Evolutionary conservation across 2,888 invertebrate genomes (phyloP), one percentile per base, ranked within the genome.

Genomic region (Drosophila meridiana): DNA sequence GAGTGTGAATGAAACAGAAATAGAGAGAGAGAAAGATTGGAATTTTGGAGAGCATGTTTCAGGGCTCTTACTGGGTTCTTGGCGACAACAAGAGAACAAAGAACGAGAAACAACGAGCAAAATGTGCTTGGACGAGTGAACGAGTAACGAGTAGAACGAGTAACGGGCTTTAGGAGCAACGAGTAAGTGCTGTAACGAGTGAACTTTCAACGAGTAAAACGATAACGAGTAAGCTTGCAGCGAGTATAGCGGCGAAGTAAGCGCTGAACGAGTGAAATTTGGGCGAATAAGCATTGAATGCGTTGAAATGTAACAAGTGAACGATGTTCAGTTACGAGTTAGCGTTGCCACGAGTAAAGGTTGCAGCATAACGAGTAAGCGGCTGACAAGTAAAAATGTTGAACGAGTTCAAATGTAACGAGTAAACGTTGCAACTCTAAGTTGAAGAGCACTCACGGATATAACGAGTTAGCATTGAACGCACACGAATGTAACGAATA

Each of bases 281-380:
- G 26, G 32, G 8, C 32, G 48, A 30, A 8, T 30, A 14, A n/a
- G 20, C 63, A 8, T 34, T 52, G 32, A 72, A 36, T 26, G 8
- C 5, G n/a, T 4, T 32, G 2, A 14, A 26, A 20, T 6, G 0
- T 5, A 45, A 45, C 26, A 26, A 47, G 28, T 28, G 2, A 36
- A 59, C 20, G 20, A 20, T 20, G 20, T 20, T 20, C 20, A 20
- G 20, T 20, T 20, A 20, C 20, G 20, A 20, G 20, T 20, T 20
- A 43, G 20, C 43, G n/a, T 4, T 14, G 11, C 2, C 9, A 32
- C 48, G 48, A 48, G 48, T 30, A 8, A n/a, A 9, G 4, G 32
- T 32, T 30, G 14, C 47, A 42, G 30, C 2, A 14, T 53, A 47
- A 69, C 53, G 60, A 69, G 68, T 67, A 42, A 42, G 28, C 72